Conservation (phyloP, 2,113 vertebrate genomes). For the Stigmatopora nigra region DNA sequence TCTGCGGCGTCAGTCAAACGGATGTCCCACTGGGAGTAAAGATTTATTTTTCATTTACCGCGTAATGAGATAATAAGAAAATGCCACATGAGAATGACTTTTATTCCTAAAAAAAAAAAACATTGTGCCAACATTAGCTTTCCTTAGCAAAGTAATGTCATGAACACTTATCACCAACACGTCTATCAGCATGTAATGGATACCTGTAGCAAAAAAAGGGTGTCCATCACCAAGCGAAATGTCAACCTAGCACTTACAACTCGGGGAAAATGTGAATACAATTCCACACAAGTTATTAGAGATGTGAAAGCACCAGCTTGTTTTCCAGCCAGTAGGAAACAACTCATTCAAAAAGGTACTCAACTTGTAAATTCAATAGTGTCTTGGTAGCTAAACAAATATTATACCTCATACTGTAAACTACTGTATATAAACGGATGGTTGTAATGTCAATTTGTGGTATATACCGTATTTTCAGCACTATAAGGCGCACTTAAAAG, state of each 20-base stretch:
- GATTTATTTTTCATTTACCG: conserved; percentile 48
- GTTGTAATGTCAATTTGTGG: no score
- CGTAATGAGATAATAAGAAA: conserved; percentile 43
- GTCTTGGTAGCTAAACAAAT: conserved; percentile 17
- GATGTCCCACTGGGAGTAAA: conserved; percentile 29
- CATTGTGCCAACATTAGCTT: conserved; percentile 33
- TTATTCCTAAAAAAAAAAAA: conserved; percentile 32
- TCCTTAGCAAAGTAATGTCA: conserved; percentile 23
- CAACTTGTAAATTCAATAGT: conserved; percentile 21
- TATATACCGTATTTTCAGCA: no score
- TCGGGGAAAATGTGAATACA: conserved; percentile 6
- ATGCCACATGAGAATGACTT: conserved; percentile 31
- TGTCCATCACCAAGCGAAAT: conserved; percentile 44
- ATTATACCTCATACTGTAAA: no score
- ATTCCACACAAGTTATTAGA: conserved; percentile 2
- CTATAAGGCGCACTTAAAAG: no score
- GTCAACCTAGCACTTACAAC: conserved; percentile 26
- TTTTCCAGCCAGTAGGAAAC: conserved; percentile 25
- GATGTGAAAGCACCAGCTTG: conserved; percentile 29
- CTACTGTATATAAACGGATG: no score
- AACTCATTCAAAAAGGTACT: conserved; percentile 15
- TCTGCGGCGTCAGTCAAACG: conserved; percentile 29
- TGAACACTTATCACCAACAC: conserved; percentile 28
- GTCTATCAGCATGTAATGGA: conserved; percentile 28
- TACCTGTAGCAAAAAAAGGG: conserved; percentile 26